phyloP scores from a whole-genome alignment of 2,797 vertebrate species.

The Hemibagrus guttatus region DNA sequence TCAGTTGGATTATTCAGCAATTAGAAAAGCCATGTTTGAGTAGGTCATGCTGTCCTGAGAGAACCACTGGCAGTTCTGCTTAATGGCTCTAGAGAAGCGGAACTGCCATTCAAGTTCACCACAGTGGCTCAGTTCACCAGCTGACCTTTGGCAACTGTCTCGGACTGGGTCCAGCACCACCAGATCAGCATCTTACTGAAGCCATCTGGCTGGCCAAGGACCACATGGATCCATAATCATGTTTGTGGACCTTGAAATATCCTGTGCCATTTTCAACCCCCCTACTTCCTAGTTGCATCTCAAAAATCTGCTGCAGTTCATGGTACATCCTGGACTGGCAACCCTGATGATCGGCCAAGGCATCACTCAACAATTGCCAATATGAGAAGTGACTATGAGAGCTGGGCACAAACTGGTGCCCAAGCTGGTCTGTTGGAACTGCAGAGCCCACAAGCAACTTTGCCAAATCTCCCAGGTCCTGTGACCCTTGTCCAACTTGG shows the following conservation, averaged over 20 bases:
- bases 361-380: neutral
- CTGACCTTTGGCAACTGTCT: neutral
- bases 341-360: neutral
- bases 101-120: neutral
- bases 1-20: neutral
- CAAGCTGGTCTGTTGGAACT: neutral
- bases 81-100: neutral
- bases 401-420: neutral
- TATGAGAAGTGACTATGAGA: too few species aligned
- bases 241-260: neutral
- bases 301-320: neutral
- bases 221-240: neutral
- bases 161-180: neutral
- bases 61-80: neutral
- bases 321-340: neutral
- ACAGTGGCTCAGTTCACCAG: neutral
- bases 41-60: neutral
- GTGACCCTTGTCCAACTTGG: neutral
- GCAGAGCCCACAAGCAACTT: neutral
- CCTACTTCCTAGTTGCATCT: neutral
- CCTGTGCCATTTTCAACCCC: neutral
- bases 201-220: conserved; percentile 2
- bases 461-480: neutral
- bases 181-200: neutral
- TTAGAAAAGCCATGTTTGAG: neutral